Conservation (phyloP, 2,797 vertebrate species). For the Picus viridis region DNA sequence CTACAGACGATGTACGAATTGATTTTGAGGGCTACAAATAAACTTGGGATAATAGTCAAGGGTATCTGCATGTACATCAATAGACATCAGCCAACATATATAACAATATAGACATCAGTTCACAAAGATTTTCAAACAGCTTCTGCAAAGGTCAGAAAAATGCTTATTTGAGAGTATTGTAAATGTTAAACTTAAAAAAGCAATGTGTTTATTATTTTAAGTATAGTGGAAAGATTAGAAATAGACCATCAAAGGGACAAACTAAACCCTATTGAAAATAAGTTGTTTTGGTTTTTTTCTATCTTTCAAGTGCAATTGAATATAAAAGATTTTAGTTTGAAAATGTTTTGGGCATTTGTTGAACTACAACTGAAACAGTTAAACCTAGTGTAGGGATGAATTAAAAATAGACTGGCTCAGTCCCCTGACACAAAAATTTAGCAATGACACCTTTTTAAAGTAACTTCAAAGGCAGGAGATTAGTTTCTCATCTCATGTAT, state of each 20-base stretch:
- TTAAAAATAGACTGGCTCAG: neutral
- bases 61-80: neutral
- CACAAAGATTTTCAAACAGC: neutral
- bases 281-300: neutral
- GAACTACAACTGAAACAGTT: neutral
- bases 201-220: neutral
- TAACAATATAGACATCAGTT: neutral
- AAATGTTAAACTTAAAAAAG: neutral
- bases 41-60: neutral
- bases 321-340: neutral
- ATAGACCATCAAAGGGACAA: neutral
- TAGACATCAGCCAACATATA: neutral
- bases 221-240: neutral
- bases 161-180: neutral
- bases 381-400: neutral
- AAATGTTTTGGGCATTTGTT: neutral
- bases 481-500: neutral
- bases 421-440: neutral
- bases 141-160: neutral
- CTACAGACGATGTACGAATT: neutral
- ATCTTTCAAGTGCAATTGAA: neutral
- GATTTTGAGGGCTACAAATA: neutral
- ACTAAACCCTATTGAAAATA: neutral
- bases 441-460: neutral
- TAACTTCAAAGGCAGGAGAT: neutral